These are phyloP conservation scores for Asbolus verrucosus DNA, from an alignment of 1,140 invertebrate species.

Conservation along the genomic window DNA sequence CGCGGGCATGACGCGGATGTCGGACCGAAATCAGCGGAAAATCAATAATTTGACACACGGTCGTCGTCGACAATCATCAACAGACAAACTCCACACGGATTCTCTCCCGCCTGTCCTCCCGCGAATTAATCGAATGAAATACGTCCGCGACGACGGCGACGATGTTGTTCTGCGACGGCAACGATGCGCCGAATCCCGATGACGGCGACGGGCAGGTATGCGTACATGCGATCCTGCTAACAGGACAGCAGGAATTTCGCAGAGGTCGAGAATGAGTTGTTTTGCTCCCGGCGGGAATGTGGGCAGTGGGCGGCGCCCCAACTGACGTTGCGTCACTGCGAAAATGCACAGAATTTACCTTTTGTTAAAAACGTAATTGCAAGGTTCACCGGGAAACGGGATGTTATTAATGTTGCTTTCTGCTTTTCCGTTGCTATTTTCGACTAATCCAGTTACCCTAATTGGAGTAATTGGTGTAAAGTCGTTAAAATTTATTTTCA, in stretches of 20 bases:
- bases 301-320: neutral
- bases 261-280: constrained; percentile 15
- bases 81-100: neutral
- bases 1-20: too few relatives aligned
- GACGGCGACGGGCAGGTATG: constrained; percentile 25
- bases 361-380: too few relatives aligned
- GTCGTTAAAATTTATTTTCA: too few relatives aligned
- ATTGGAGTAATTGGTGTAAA: too few relatives aligned
- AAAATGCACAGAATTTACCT: too few relatives aligned
- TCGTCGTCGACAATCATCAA: neutral
- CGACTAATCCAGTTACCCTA: too few relatives aligned
- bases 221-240: constrained; percentile 30
- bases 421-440: too few relatives aligned
- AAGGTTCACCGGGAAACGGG: too few relatives aligned
- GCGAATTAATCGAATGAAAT: neutral
- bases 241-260: constrained; percentile 23
- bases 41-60: constrained; percentile 13
- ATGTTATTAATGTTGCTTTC: too few relatives aligned
- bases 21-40: too few relatives aligned
- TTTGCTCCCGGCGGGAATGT: neutral
- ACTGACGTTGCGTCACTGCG: too few relatives aligned
- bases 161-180: constrained; percentile 9
- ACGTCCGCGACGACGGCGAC: neutral
- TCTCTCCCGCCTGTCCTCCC: neutral
- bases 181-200: constrained; percentile 19